These are phyloP conservation scores for Dolichomitus sp. DNA, from an alignment of 2,888 invertebrate species.

Conservation along the genomic window DNA sequence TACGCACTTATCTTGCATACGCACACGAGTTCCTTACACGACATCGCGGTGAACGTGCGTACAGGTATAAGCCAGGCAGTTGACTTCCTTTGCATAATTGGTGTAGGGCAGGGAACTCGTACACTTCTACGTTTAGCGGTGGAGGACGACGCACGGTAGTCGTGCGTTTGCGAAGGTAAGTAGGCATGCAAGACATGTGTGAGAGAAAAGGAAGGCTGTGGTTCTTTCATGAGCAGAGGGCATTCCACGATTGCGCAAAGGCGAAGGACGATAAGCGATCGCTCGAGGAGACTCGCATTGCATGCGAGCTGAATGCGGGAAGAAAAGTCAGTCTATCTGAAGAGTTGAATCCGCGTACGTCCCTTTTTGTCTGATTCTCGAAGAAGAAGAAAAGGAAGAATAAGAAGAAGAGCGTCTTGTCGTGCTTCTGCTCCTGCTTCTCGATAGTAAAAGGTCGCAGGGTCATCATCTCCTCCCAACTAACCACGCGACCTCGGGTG, in stretches of 20 bases:
- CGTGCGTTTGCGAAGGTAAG: not conserved
- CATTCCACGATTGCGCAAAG: slow-evolving; percentile 62
- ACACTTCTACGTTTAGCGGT: slow-evolving; percentile 22
- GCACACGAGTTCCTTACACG: not conserved
- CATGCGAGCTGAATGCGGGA: slow-evolving; percentile 17
- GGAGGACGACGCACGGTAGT: slow-evolving; percentile 17
- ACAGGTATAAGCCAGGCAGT: slow-evolving; percentile 29
- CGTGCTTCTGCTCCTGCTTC: slow-evolving; percentile 41
- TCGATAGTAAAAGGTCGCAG: slow-evolving; percentile 20
- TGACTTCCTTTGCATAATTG: slow-evolving; percentile 66
- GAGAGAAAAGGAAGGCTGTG: not conserved
- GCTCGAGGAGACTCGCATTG: slow-evolving; percentile 37
- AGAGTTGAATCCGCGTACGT: slow-evolving; percentile 19
- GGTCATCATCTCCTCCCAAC: slow-evolving; percentile 57
- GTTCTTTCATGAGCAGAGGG: slow-evolving; percentile 7
- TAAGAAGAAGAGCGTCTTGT: slow-evolving; percentile 33
- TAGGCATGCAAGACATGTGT: not conserved
- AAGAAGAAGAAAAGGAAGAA: slow-evolving; percentile 32
- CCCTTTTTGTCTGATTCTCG: slow-evolving; percentile 37
- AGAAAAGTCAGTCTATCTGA: slow-evolving; percentile 17
- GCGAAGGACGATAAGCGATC: slow-evolving; percentile 64
- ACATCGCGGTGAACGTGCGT: slow-evolving; percentile 3
- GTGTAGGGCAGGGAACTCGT: slow-evolving; percentile 39
- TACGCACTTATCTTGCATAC: slow-evolving; percentile 24
- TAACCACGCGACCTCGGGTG: slow-evolving; percentile 38